Evolutionary conservation across 2,797 vertebrate genomes (phyloP), one percentile per base, ranked within the genome.

Genomic region (Tinamus major): DNA sequence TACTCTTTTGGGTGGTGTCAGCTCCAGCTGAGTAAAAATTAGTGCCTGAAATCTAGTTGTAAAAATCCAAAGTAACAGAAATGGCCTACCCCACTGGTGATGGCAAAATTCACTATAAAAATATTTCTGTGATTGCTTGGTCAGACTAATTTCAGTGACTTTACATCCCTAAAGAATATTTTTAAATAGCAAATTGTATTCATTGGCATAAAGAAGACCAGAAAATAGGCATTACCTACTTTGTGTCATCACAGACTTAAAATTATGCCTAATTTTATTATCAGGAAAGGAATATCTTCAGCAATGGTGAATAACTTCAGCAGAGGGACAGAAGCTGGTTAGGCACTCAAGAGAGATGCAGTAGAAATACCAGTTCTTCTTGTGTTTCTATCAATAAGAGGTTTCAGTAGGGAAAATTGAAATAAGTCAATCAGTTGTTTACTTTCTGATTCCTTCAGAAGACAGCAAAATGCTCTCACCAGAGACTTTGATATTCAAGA

Each of bases 361-460:
- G 59, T 81, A 74, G 89, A 84, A 92, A 89, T 58, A 91, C 89
- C 0, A 1, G 93, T 94, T 93, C 67, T 91, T 72, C 94, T 23
- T 74, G 85, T 91, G 9, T 81, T 83, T 91, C 89, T 86, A 58
- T 56, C 59, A 85, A 64, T 88, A 92, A 53, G 46, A 95, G 35
- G 58, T 87, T 95, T 81, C 81, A 67, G 49, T 6, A 87, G 17
- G 79, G 85, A 91, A 91, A 92, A 56, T 48, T 90, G 64, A 92
- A 96, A 91, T 76, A 95, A 92, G 48, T 92, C 87, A 62, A 79
- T 88, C 53, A 64, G 6, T 23, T 90, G 51, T 81, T 92, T 95
- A 49, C 42, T 80, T 91, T 91, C 77, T 42, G 74, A 71, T 90
- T 88, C 53, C 19, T 79, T 80, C 77, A 85, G 79, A 78, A 84